Evolutionary conservation across 2,888 invertebrate genomes (phyloP).

Genomic region (Ligdia adustata): DNA sequence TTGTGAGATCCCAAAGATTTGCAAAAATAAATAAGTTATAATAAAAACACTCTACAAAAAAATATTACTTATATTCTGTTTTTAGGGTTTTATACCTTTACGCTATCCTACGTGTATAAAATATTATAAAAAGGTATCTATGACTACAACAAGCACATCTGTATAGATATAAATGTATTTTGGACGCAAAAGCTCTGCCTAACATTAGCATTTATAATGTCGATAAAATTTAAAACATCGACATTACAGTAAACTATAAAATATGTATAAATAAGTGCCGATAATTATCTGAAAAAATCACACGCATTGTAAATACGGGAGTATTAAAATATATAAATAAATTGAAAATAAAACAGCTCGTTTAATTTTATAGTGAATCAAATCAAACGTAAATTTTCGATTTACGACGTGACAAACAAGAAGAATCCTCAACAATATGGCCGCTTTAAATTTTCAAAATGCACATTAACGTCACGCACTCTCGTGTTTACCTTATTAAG

Average conservation of each 20-base stretch:
- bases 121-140: too few relatives aligned
- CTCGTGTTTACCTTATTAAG: constrained; percentile 67
- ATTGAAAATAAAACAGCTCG: constrained; percentile 47
- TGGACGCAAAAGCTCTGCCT: constrained; percentile 32
- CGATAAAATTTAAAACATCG: constrained; percentile 37
- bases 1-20: too few relatives aligned
- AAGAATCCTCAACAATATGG: constrained; percentile 55
- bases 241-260: constrained; percentile 16
- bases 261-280: constrained; percentile 32
- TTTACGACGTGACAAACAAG: constrained; percentile 73
- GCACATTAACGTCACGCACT: constrained; percentile 58
- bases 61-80: too few relatives aligned
- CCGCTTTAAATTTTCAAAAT: constrained; percentile 63
- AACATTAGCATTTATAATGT: constrained; percentile 48
- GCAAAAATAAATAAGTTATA: too few relatives aligned
- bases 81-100: too few relatives aligned
- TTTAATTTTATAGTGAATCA: constrained; percentile 50
- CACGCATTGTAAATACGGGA: constrained; percentile 22
- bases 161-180: too few relatives aligned
- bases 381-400: constrained; percentile 58
- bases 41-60: too few relatives aligned
- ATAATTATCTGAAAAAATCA: constrained; percentile 37
- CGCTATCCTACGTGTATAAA: too few relatives aligned
- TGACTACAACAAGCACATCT: too few relatives aligned
- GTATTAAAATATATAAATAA: constrained; percentile 43